Percentiles rank a stretch among this genome's conserved stretches.
Evolutionary conservation across 2,113 vertebrate genomes (phyloP).

Genomic region (Microcebus ravelobensis): DNA sequence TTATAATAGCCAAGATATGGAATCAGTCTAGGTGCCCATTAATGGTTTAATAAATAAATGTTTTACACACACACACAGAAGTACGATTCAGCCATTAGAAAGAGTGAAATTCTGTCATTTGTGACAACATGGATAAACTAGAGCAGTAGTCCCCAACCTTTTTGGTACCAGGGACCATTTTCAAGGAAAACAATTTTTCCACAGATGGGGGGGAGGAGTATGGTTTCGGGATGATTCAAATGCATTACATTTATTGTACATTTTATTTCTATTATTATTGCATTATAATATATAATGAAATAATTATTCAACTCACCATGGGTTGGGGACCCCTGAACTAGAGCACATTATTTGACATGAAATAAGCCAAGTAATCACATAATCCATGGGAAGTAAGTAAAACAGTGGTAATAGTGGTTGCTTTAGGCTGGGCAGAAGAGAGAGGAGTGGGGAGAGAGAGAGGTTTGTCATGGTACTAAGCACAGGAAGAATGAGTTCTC

Average conservation of each 20-base stretch:
- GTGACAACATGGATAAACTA: not conserved
- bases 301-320: too few relatives aligned
- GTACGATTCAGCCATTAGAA: not conserved
- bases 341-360: not conserved
- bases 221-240: too few relatives aligned
- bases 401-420: not conserved
- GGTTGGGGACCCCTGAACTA: not conserved
- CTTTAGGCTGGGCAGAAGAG: not conserved
- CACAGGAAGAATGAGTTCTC: not conserved
- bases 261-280: too few relatives aligned
- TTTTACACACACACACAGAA: not conserved
- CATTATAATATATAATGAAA: too few relatives aligned
- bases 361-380: not conserved
- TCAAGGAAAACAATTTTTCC: too few relatives aligned
- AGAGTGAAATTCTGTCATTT: not conserved
- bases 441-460: not conserved
- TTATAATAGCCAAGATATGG: not conserved
- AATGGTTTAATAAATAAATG: not conserved
- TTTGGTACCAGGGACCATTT: too few relatives aligned
- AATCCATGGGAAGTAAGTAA: not conserved
- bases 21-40: not conserved
- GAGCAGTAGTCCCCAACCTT: too few relatives aligned
- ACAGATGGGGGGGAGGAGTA: too few relatives aligned
- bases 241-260: too few relatives aligned
- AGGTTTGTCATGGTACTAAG: not conserved